Conservation (phyloP, 2,797 vertebrate genomes). For the Acestrorhynchus altus region DNA sequence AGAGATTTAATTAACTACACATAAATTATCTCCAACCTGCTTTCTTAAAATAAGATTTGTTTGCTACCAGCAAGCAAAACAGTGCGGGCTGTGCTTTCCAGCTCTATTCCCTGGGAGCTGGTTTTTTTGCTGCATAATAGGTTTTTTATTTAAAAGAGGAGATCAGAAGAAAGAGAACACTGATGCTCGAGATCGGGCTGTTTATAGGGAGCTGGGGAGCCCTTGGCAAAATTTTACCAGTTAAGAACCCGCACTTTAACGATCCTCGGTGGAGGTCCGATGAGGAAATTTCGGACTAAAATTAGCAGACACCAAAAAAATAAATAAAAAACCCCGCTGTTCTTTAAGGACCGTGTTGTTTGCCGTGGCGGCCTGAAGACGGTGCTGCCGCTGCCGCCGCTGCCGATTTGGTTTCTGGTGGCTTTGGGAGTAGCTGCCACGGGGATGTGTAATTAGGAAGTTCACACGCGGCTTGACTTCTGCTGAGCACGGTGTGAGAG, state of each 20-base stretch:
- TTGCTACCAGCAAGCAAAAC: conserved; percentile 82
- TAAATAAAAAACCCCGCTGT: conserved; percentile 32
- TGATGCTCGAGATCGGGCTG: conserved; percentile 79
- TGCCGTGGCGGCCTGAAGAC: conserved; percentile 62
- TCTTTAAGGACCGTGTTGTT: conserved; percentile 42
- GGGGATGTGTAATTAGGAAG: conserved; percentile 73
- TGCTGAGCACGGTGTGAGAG: conserved; percentile 65
- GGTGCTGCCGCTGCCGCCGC: conserved; percentile 51
- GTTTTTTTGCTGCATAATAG: conserved; percentile 86
- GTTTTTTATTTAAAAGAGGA: conserved; percentile 84
- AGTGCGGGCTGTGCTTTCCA: conserved; percentile 70
- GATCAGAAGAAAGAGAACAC: conserved; percentile 81
- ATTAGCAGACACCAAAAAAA: conserved; percentile 62
- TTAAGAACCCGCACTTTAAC: conserved; percentile 79
- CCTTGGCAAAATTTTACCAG: conserved; percentile 74
- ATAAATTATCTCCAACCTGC: conserved; percentile 84
- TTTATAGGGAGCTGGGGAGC: conserved; percentile 75
- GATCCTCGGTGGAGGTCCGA: conserved; percentile 71
- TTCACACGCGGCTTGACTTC: conserved; percentile 65
- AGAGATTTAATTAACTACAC: conserved; percentile 86
- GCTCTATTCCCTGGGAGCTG: conserved; percentile 76
- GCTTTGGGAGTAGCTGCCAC: conserved; percentile 51
- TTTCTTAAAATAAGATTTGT: conserved; percentile 88
- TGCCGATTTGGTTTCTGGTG: conserved; percentile 56
- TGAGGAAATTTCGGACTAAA: conserved; percentile 51